Evolutionary conservation across 2,888 invertebrate species (phyloP).

Genomic region (Lobophora halterata): DNA sequence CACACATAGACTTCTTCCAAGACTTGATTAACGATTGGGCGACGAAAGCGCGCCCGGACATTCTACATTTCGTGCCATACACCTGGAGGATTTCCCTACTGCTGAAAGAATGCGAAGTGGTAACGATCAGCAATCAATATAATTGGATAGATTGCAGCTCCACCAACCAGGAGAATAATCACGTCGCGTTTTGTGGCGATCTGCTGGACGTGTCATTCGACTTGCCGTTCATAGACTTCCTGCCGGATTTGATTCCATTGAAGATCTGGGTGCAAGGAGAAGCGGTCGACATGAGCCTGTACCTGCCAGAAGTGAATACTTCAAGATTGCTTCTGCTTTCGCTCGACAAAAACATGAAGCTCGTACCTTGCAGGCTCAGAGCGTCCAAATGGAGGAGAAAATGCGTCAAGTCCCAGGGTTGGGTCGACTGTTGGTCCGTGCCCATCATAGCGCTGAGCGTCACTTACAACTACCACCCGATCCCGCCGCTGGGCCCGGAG

Average conservation of each 20-base stretch:
- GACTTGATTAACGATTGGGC: constrained; percentile 99
- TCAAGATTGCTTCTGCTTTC: constrained; percentile 90
- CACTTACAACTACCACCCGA: constrained; percentile 94
- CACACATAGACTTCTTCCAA: constrained; percentile 97
- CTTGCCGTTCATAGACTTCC: constrained; percentile 95
- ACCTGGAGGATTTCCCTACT: constrained; percentile 96
- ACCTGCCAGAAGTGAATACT: constrained; percentile 95
- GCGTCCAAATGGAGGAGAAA: constrained; percentile 90
- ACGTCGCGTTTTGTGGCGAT: constrained; percentile 96
- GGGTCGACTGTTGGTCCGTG: constrained; percentile 98
- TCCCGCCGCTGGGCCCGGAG: constrained; percentile 92
- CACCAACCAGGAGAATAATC: constrained; percentile 96
- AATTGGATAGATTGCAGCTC: constrained; percentile 99
- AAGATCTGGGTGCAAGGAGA: constrained; percentile 98
- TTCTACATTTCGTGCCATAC: constrained; percentile 97
- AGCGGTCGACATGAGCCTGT: constrained; percentile 93
- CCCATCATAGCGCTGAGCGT: constrained; percentile 96
- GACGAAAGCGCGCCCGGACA: constrained; percentile 94
- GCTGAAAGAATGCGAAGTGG: constrained; percentile 96
- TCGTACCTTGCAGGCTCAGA: constrained; percentile 83
- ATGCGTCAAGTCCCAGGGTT: constrained; percentile 86
- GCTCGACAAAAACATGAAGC: constrained; percentile 92
- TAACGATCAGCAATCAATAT: constrained; percentile 96
- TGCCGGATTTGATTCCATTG: constrained; percentile 93
- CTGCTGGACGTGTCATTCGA: constrained; percentile 95